Percentiles rank a stretch among this genome's conserved stretches.
phyloP scores from a whole-genome alignment of 2,113 vertebrate species.

The Oryzias curvinotus region DNA sequence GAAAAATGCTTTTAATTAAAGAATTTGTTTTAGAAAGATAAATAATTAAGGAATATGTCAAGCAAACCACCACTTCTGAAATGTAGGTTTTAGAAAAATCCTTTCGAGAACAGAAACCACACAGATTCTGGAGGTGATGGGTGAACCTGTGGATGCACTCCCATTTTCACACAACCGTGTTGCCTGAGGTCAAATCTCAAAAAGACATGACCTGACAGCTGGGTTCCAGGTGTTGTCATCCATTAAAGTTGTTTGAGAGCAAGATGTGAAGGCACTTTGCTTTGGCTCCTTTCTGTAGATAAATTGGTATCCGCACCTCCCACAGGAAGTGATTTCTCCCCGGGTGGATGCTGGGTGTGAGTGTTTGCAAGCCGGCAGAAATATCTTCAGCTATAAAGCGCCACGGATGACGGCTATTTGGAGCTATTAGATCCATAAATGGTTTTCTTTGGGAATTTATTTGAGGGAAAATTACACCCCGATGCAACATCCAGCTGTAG shows the following conservation, averaged over 20 bases:
- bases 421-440: not conserved
- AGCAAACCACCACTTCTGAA: no score
- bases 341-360: slow-evolving; percentile 19
- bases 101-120: no score
- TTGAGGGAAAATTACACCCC: not conserved
- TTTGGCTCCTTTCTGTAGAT: slow-evolving; percentile 23
- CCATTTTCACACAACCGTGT: slow-evolving; percentile 8
- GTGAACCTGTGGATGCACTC: not conserved
- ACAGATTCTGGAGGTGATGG: slow-evolving; percentile 2
- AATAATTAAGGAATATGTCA: no score
- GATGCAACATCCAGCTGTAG: not conserved
- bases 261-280: slow-evolving; percentile 19
- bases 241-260: slow-evolving; percentile 28
- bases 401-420: not conserved
- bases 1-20: no score
- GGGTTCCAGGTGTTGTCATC: slow-evolving; percentile 11
- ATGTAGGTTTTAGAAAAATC: no score
- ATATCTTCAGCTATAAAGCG: slow-evolving; percentile 5
- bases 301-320: slow-evolving; percentile 40
- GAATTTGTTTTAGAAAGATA: no score
- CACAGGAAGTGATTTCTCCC: slow-evolving; percentile 24
- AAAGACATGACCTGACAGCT: slow-evolving; percentile 22
- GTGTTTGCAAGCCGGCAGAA: not conserved
- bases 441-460: slow-evolving; percentile 1
- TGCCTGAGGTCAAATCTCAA: slow-evolving; percentile 34